phyloP scores from a whole-genome alignment of 2,113 vertebrate species.

The Petaurus breviceps region DNA sequence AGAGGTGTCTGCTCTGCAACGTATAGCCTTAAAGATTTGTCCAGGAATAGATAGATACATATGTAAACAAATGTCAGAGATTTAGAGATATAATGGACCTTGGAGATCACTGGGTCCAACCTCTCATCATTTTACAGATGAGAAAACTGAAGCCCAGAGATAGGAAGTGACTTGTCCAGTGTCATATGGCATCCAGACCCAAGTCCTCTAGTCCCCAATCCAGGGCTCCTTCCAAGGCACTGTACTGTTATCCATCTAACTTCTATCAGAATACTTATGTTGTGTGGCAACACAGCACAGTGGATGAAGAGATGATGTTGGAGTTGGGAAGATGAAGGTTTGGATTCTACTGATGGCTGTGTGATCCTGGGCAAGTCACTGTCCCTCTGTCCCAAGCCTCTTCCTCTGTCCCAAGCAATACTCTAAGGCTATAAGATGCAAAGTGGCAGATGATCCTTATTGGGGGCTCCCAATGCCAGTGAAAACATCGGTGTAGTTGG shows the following conservation, averaged over 20 bases:
- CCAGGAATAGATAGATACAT: neutral
- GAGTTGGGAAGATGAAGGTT: neutral
- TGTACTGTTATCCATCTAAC: neutral
- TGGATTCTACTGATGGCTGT: neutral
- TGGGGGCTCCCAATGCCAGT: neutral
- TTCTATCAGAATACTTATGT: neutral
- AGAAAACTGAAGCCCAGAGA: neutral
- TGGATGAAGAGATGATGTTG: neutral
- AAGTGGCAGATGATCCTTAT: neutral
- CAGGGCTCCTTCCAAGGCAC: neutral
- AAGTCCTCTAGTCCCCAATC: neutral
- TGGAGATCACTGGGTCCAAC: neutral
- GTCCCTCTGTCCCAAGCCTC: neutral
- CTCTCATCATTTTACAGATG: neutral
- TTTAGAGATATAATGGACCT: neutral
- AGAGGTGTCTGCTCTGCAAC: neutral
- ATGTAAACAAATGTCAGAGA: neutral
- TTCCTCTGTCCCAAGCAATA: neutral
- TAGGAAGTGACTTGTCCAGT: neutral
- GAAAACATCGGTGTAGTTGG: neutral
- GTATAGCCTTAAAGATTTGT: neutral
- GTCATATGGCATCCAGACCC: neutral
- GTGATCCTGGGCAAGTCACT: neutral
- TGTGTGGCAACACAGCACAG: neutral
- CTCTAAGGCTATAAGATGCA: neutral